Conservation (phyloP, 2,113 vertebrate genomes). For the Daubentonia madagascariensis region DNA sequence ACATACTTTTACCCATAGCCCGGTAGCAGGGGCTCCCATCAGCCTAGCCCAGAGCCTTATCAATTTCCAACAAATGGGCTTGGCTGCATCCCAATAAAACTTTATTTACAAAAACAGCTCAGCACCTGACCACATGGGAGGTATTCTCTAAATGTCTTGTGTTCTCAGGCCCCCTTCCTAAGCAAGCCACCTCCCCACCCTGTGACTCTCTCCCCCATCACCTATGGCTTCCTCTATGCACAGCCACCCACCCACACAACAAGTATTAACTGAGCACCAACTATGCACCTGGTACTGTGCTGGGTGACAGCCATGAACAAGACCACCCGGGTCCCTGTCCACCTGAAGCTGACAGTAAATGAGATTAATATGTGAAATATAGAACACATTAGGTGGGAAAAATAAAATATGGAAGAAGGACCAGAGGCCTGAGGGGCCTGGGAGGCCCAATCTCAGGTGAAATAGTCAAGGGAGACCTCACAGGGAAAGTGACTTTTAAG, state of each 20-base stretch:
- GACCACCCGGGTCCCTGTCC: not conserved
- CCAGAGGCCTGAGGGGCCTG: not conserved
- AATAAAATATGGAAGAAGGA: too few relatives aligned
- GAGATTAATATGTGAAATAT: not conserved
- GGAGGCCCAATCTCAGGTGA: not conserved
- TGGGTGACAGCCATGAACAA: not conserved
- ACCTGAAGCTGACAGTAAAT: not conserved
- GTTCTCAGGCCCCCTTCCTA: fast-evolving
- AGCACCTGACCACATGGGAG: fast-evolving
- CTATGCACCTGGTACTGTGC: not conserved
- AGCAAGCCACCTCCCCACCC: not conserved
- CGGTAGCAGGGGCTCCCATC: not conserved
- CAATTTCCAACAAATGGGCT: not conserved
- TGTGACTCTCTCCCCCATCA: too few relatives aligned
- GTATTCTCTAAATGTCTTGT: too few relatives aligned
- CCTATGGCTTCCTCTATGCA: not conserved
- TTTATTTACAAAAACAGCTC: not conserved
- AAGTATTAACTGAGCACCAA: not conserved
- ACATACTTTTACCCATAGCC: not conserved
- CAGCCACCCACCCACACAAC: not conserved
- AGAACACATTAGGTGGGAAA: not conserved
- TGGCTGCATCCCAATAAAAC: not conserved
- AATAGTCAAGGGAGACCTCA: not conserved
- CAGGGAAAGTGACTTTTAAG: not conserved
- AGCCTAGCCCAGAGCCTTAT: not conserved